phyloP scores from a whole-genome alignment of 2,113 vertebrate species.

The Notothenia rossii region DNA sequence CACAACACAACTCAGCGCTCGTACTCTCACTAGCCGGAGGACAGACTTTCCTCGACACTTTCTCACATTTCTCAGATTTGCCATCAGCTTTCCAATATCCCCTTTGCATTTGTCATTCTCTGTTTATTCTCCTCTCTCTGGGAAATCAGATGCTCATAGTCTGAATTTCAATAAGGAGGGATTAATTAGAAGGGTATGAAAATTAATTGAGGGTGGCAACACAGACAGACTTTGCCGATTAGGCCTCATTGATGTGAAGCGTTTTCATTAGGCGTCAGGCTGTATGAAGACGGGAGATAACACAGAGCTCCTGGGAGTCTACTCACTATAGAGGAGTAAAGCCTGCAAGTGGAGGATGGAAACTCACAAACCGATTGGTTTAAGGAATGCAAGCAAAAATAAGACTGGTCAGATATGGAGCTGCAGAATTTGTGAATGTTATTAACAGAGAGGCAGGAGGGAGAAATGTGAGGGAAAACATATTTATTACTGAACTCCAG shows the following conservation, averaged over 20 bases:
- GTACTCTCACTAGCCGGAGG: no score
- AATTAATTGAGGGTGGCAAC: not conserved
- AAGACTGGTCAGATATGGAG: not conserved
- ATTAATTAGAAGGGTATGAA: not conserved
- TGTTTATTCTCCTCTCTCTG: not conserved
- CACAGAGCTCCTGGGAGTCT: not conserved
- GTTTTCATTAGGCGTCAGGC: not conserved
- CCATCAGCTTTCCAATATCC: not conserved
- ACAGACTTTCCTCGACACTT: no score
- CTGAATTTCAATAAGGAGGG: slow-evolving; percentile 4
- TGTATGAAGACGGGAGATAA: not conserved
- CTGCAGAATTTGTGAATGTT: not conserved
- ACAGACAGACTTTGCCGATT: not conserved
- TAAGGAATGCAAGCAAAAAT: not conserved
- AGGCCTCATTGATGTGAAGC: not conserved
- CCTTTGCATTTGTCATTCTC: not conserved
- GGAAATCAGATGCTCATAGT: not conserved
- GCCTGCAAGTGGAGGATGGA: not conserved
- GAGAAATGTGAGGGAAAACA: no score
- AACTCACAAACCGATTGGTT: not conserved
- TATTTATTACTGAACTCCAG: not conserved
- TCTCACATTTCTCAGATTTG: slow-evolving; percentile 5
- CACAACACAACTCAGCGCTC: slow-evolving; percentile 14
- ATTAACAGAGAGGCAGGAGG: not conserved
- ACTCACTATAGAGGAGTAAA: not conserved